phyloP scores from a whole-genome alignment of 2,888 invertebrate species.

The Augiades crinisus region DNA sequence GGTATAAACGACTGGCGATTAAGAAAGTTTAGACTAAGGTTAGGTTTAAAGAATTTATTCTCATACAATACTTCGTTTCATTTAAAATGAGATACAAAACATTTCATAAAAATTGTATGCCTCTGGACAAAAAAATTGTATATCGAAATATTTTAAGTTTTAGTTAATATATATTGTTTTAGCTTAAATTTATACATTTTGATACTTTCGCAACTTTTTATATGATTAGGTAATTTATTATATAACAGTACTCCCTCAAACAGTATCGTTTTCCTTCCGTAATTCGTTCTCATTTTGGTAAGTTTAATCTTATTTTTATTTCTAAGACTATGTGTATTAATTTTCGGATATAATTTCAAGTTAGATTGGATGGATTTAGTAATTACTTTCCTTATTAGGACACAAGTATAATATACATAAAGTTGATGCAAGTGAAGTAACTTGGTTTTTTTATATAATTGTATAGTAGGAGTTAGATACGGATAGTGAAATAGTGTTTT shows the following conservation, averaged over 20 bases:
- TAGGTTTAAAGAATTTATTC: too few species aligned
- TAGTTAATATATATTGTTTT: too few species aligned
- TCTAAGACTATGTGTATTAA: slow-evolving; percentile 7
- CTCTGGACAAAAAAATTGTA: too few species aligned
- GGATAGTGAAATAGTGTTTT: slow-evolving; percentile 20
- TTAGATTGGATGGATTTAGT: slow-evolving; percentile 13
- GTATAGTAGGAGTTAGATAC: slow-evolving; percentile 15
- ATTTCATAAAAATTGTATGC: too few species aligned
- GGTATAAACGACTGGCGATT: slow-evolving; percentile 10
- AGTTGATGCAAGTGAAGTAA: slow-evolving; percentile 15
- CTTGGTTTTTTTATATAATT: slow-evolving; percentile 18
- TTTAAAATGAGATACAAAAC: too few species aligned
- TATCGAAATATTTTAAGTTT: too few species aligned
- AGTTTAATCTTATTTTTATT: slow-evolving; percentile 9
- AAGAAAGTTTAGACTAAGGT: too few species aligned
- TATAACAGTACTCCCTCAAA: too few species aligned
- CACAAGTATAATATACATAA: slow-evolving; percentile 12
- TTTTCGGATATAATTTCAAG: background rate
- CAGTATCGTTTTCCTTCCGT: slow-evolving; percentile 9
- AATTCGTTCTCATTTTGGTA: slow-evolving; percentile 4
- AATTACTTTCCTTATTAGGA: slow-evolving; percentile 15
- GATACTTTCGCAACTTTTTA: too few species aligned
- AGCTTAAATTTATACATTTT: too few species aligned
- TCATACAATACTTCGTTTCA: too few species aligned
- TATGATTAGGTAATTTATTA: too few species aligned